Evolutionary conservation across 2,888 invertebrate species (phyloP), one percentile per base, ranked within the genome.

Genomic region (Agonopterix arenella): DNA sequence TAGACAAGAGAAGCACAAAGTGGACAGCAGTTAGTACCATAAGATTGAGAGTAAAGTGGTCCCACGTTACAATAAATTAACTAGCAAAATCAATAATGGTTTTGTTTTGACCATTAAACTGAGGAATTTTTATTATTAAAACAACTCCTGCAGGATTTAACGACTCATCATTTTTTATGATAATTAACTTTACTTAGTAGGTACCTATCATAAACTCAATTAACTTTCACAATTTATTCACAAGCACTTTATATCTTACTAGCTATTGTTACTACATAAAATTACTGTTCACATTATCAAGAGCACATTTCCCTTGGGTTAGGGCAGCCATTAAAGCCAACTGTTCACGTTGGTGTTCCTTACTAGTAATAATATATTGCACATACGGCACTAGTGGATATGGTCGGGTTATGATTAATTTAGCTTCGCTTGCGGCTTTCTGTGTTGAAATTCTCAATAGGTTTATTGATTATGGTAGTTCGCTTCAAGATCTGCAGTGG

Each of bases 281-380:
- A 84, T 84, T 83, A 83, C 84, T 73, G 76, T 76, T 74, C 76
- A 70, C 75, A 78, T 78, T 80, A 82, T 83, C 75, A 82, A 79
- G 76, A 76, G 76, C 68, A 63, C 73, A 81, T 82, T 84, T 84
- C 86, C 85, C 86, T 73, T 53, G 86, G 84, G 86, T 80, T 68
- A 28, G 73, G 70, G 61, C 68, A 63, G 64, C 84, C 82, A 88
- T 88, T 88, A 86, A 71, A 81, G 78, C 83, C 88, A 88, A 86
- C 88, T 88, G 88, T 85, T 84, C 80, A 66, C 82, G 28, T 28
- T 28, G 28, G 28, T 72, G 62, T 62, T 59, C 49, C 66, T 68
- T 68, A 70, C 73, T 71, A 71, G 66, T 71, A 66, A 68, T 73
- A 75, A 76, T 76, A 73, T 76, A 76, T 75, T 65, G 71, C 62